Percentiles rank a stretch among this genome's conserved stretches.
Conservation (phyloP, 2,888 invertebrate species). For the Smittia aterrima region DNA sequence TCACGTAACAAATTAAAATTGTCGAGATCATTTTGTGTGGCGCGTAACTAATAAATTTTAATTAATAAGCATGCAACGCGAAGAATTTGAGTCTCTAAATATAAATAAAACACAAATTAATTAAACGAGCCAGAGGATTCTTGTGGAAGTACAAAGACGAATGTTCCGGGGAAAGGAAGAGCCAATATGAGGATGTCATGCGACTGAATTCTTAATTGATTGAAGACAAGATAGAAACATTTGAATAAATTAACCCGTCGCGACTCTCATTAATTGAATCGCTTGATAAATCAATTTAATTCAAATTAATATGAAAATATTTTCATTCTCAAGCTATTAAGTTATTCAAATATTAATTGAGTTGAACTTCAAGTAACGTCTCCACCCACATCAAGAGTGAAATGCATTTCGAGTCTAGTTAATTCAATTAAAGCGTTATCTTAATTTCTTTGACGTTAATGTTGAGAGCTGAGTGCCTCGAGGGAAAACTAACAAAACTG, state of each 20-base stretch:
- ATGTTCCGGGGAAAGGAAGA: neutral
- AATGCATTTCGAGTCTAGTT: neutral
- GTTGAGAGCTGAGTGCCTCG: neutral
- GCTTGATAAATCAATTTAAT: conserved; percentile 20
- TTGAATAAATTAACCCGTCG: conserved; percentile 23
- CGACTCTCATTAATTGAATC: conserved; percentile 24
- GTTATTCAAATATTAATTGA: neutral
- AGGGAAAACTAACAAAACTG: conserved; percentile 9
- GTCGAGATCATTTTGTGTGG: conserved; percentile 15
- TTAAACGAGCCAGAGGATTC: neutral
- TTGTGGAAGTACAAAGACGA: neutral
- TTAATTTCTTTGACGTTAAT: neutral
- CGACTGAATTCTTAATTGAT: conserved; percentile 22
- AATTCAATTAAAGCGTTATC: conserved; percentile 40
- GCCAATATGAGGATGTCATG: neutral
- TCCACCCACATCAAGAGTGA: neutral
- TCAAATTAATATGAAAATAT: conserved; percentile 7
- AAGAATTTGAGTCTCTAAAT: conserved; percentile 22
- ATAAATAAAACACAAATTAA: conserved; percentile 7
- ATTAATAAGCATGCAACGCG: conserved; percentile 30
- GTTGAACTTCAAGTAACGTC: neutral
- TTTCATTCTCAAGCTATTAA: neutral
- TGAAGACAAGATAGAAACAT: neutral
- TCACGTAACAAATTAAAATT: conserved; percentile 19
- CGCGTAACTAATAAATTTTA: conserved; percentile 31